Evolutionary conservation across 2,113 vertebrate genomes (phyloP).

Genomic region (Tupaia tana): DNA sequence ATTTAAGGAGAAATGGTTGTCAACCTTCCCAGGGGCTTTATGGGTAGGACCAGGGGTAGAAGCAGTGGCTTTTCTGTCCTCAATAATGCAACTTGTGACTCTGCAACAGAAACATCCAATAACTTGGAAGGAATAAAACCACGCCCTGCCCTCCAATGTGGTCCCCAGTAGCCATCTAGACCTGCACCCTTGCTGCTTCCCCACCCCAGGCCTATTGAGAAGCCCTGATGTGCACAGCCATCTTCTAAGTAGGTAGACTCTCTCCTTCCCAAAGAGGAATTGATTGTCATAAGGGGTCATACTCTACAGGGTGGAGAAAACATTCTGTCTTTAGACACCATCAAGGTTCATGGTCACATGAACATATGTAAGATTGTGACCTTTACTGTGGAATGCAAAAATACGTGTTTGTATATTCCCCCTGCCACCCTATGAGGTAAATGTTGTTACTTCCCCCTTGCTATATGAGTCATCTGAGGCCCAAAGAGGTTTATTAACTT

Average conservation of each 20-base stretch:
- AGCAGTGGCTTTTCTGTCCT: not conserved
- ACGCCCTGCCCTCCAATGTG: not conserved
- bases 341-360: not conserved
- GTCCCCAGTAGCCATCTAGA: not conserved
- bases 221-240: rapidly evolving
- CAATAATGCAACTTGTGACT: not conserved
- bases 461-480: slow-evolving; percentile 46
- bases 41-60: not conserved
- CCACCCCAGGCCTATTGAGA: not conserved
- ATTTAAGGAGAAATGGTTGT: not conserved
- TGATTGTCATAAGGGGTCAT: not conserved
- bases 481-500: slow-evolving; percentile 28
- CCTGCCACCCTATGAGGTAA: not conserved
- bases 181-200: not conserved
- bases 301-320: not conserved
- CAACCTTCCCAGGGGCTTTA: not conserved
- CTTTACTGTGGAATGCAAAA: slow-evolving; percentile 50
- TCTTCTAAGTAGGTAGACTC: not conserved
- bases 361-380: slow-evolving; percentile 2
- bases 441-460: slow-evolving; percentile 26
- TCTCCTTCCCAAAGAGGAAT: not conserved
- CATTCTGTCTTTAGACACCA: not conserved
- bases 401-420: not conserved
- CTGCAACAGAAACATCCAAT: not conserved
- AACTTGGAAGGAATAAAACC: not conserved